phyloP scores from a whole-genome alignment of 2,113 vertebrate genomes.

The Corythornis madagascariensis region DNA sequence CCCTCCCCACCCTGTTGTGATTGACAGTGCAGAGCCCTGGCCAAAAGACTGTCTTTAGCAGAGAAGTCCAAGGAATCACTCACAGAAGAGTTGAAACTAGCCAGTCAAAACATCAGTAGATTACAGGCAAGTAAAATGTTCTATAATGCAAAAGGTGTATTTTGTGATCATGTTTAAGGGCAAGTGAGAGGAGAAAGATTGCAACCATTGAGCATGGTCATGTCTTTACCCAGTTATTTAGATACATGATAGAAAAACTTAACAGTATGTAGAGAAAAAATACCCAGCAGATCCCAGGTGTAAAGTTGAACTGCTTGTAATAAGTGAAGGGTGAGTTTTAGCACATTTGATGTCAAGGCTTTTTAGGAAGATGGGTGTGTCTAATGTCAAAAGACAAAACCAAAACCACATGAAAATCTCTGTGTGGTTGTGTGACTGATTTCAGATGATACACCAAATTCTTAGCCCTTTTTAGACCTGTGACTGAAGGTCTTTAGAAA shows the following conservation, averaged over 20 bases:
- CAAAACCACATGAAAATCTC: too few relatives aligned
- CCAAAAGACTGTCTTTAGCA: conserved; percentile 89
- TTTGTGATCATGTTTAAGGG: background rate
- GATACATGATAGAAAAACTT: background rate
- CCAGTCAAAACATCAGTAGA: conserved; percentile 89
- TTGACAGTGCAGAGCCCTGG: conserved; percentile 92
- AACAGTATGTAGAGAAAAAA: background rate
- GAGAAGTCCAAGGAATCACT: conserved; percentile 89
- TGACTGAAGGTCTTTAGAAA: background rate
- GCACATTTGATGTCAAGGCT: background rate
- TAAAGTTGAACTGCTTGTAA: background rate
- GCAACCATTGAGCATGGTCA: fast-evolving
- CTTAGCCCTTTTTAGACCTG: background rate
- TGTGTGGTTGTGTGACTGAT: background rate
- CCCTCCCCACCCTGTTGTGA: background rate
- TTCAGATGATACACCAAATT: background rate
- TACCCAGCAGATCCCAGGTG: background rate
- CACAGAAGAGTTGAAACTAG: conserved; percentile 83
- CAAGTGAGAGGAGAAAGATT: background rate
- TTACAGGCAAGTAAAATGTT: conserved; percentile 84
- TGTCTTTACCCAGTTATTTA: background rate
- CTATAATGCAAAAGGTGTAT: background rate
- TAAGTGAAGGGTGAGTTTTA: background rate
- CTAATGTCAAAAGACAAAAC: background rate
- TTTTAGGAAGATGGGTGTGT: background rate